Base-by-base conservation (phyloP, 2,888 invertebrate genomes). In the Andrena bucephala region DNA sequence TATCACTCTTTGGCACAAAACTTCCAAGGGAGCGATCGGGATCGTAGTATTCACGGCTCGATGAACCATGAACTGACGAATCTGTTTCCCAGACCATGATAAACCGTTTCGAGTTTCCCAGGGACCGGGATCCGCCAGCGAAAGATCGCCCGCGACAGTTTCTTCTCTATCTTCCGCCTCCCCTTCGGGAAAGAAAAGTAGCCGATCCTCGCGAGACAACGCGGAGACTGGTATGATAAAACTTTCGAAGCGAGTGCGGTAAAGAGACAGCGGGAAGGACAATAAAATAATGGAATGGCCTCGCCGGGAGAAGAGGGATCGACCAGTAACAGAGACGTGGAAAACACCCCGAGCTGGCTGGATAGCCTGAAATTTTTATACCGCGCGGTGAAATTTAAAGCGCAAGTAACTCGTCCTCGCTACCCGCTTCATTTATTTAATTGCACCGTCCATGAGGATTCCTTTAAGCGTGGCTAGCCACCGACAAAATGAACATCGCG, bases 91-190 rank as follows among this genome's bases (percentile, higher is more conserved):
- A 42, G 27, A 20, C 36, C 57, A 27, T 72, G 78, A 83, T 72
- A 79, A 83, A 82, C 31, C 65, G 69, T 57, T 54, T 60, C 60
- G 36, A 42, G 24, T 42, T 71, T 70, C 48, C 36, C 29, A 42
- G 33, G 33, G 52, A 63, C 65, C 69, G 52, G 63, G 13, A 31
- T 6, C 70, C 67, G 59, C 8, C 60, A n/a, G 5, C 79, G 65
- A 69, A 54, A 50, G 70, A 84, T 85, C 83, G 77, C 48, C 65
- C 57, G 73, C 66, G 85, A 63, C 76, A 62, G 76, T 80, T 81
- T 71, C 76, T 77, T 80, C 60, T 80, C 57, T 20, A 67, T 77
- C 62, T 42, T 42, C 59, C 7, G 71, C 66, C 57, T 60, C 71
- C 76, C n/a, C 65, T 52, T 7, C 62, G 7, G 50, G 60, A 20